phyloP scores from a whole-genome alignment of 2,113 vertebrate species.

The Festucalex cinctus region DNA sequence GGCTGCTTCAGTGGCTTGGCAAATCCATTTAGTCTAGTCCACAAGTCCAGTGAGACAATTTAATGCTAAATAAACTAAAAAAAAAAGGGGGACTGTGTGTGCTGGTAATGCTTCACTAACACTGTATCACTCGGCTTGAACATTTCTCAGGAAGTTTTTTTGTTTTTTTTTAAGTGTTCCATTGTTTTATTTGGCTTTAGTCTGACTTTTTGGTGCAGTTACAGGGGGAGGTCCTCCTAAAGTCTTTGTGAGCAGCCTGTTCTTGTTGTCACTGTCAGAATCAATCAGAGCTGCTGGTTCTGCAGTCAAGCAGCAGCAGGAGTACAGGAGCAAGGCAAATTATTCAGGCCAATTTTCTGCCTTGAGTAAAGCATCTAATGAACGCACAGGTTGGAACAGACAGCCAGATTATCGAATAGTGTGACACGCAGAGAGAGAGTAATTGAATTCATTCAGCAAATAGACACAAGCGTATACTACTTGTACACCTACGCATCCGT shows the following conservation, averaged over 20 bases:
- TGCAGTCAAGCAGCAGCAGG: slow-evolving; percentile 37
- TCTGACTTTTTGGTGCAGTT: slow-evolving; percentile 33
- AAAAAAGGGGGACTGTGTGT: neutral
- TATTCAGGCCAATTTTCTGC: slow-evolving; percentile 61
- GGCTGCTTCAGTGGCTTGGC: slow-evolving; percentile 1
- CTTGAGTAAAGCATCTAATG: slow-evolving; percentile 54
- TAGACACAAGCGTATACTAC: slow-evolving; percentile 5
- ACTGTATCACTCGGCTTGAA: slow-evolving; percentile 4
- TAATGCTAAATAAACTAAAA: neutral
- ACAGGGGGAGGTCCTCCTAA: slow-evolving; percentile 34
- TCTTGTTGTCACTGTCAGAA: slow-evolving; percentile 69
- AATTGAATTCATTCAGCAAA: neutral
- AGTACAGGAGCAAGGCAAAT: slow-evolving; percentile 48
- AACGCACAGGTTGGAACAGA: slow-evolving; percentile 51
- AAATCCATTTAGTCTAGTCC: slow-evolving; percentile 9
- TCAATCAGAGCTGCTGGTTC: slow-evolving; percentile 53
- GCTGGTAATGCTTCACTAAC: neutral
- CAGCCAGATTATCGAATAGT: slow-evolving; percentile 9
- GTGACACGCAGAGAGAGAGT: slow-evolving; percentile 24
- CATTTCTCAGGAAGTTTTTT: neutral
- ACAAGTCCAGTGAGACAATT: neutral
- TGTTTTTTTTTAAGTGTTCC: too few relatives aligned
- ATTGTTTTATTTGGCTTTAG: slow-evolving; percentile 31
- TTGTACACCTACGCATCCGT: slow-evolving; percentile 5
- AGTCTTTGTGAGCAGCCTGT: slow-evolving; percentile 48